Conservation (phyloP, 2,888 invertebrate genomes). For the Rhorus exstirpatorius region DNA sequence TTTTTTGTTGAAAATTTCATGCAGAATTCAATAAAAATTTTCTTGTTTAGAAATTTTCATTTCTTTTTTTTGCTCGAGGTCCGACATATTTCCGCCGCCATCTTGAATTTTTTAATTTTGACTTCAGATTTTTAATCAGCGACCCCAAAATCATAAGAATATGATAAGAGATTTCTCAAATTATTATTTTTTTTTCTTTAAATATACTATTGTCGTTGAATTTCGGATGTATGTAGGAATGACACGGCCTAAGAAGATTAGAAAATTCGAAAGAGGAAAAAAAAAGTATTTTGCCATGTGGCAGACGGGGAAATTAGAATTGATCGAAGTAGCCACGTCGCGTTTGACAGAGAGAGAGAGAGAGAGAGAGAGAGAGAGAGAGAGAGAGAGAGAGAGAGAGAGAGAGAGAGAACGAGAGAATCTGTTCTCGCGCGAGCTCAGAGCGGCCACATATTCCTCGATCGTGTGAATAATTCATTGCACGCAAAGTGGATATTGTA, state of each 20-base stretch:
- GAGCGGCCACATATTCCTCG: constrained; percentile 40
- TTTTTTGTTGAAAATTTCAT: too few species aligned
- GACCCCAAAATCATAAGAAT: too few species aligned
- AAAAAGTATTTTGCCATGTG: not conserved
- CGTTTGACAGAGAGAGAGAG: constrained; percentile 41
- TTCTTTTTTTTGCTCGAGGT: too few species aligned
- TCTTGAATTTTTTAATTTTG: too few species aligned
- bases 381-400: too few species aligned
- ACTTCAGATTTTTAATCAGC: too few species aligned
- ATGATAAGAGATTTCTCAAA: not conserved
- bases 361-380: too few species aligned
- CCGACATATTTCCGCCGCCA: too few species aligned
- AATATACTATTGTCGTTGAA: too few species aligned
- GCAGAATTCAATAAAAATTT: too few species aligned
- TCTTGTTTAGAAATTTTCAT: too few species aligned
- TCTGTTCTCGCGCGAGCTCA: constrained; percentile 4
- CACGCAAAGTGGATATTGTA: constrained; percentile 56
- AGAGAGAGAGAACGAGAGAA: too few species aligned
- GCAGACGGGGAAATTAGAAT: constrained; percentile 37
- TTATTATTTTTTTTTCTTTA: not conserved
- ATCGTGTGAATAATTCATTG: constrained; percentile 65
- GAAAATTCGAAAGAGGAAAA: not conserved
- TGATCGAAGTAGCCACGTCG: constrained; percentile 29
- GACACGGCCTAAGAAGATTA: not conserved
- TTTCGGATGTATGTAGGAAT: not conserved